phyloP scores from a whole-genome alignment of 2,888 invertebrate genomes.

The Hanleya hanleyi region DNA sequence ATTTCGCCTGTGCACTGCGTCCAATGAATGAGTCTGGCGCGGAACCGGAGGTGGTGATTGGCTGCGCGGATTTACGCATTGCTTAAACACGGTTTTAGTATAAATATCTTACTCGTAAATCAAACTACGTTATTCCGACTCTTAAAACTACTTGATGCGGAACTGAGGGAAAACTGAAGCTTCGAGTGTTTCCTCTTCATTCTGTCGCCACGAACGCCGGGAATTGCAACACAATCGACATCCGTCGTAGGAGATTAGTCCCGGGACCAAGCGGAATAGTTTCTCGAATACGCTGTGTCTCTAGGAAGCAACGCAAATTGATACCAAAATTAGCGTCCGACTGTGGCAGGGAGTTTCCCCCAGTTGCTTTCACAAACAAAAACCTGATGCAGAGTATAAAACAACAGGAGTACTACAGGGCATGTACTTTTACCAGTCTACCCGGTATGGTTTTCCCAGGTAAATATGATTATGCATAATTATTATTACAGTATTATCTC shows the following conservation, averaged over 20 bases:
- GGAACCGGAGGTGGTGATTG: constrained; percentile 6
- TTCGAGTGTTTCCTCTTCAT: constrained; percentile 60
- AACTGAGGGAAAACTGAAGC: constrained; percentile 60
- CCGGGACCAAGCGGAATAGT: constrained; percentile 23
- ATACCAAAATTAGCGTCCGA: constrained; percentile 9
- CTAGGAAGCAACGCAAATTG: constrained; percentile 12
- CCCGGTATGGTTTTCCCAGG: constrained; percentile 67
- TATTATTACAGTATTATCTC: no score
- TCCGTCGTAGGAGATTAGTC: constrained; percentile 61
- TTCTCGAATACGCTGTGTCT: background rate
- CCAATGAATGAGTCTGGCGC: constrained; percentile 1
- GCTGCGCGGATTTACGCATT: constrained; percentile 8
- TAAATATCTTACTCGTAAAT: constrained; percentile 58
- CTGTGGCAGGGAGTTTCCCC: background rate
- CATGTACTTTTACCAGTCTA: constrained; percentile 65
- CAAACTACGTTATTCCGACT: constrained; percentile 58
- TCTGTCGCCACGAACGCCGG: constrained; percentile 46
- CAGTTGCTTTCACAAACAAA: background rate
- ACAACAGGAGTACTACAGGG: constrained; percentile 68
- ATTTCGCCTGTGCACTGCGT: background rate
- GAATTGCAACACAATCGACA: constrained; percentile 50
- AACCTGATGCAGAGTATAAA: constrained; percentile 63
- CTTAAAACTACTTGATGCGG: constrained; percentile 56
- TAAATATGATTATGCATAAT: no score
- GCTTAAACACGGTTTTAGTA: constrained; percentile 46